Evolutionary conservation across 2,797 vertebrate species (phyloP).

Genomic region (Gorsachius magnificus): DNA sequence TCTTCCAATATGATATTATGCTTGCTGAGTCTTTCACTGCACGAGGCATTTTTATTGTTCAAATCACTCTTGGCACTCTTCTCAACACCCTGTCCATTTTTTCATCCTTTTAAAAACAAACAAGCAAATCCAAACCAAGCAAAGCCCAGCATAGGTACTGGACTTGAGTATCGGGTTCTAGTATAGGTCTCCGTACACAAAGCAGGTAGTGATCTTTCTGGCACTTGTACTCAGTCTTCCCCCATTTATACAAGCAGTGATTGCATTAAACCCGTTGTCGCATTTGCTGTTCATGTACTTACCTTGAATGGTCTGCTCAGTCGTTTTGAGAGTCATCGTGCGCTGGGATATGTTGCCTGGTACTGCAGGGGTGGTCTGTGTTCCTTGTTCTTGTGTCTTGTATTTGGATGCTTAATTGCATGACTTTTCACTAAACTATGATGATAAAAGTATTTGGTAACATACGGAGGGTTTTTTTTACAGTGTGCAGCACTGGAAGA

Average conservation of each 20-base stretch:
- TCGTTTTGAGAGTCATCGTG: not conserved
- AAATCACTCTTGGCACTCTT: not conserved
- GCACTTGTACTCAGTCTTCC: not conserved
- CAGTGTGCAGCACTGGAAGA: not conserved
- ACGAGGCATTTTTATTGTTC: not conserved
- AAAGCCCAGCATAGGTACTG: not conserved
- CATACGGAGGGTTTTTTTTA: not conserved
- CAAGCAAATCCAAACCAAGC: not conserved
- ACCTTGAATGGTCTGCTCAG: not conserved
- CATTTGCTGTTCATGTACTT: not conserved
- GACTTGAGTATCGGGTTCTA: not conserved
- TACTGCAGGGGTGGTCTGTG: not conserved
- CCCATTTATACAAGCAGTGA: not conserved
- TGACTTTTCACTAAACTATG: not conserved
- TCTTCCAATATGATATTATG: not conserved
- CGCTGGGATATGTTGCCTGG: not conserved
- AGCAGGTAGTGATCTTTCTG: fast-evolving
- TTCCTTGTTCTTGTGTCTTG: not conserved
- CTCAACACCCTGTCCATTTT: not conserved
- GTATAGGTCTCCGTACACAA: not conserved
- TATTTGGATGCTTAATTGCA: not conserved
- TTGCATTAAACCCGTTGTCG: not conserved
- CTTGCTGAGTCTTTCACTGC: not conserved
- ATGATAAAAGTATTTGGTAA: not conserved
- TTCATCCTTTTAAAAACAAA: not conserved